A percentile compares a stretch with the other conserved stretches of the same genome.
Conservation (phyloP, 1,140 invertebrate species). For the Calephelis virginiensis region DNA sequence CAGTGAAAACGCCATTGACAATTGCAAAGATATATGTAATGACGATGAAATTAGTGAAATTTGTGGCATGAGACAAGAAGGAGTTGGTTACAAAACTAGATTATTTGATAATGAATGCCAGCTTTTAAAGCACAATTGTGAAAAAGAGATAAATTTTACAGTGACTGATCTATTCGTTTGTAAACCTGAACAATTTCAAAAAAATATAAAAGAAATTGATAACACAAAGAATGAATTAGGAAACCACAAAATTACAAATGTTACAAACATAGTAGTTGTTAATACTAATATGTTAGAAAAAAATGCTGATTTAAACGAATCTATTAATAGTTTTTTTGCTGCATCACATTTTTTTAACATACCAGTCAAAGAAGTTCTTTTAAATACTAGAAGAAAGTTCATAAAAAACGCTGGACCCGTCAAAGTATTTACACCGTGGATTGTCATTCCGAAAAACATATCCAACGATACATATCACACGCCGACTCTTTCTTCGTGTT, state of each 20-base stretch:
- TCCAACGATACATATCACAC: slow-evolving; percentile 43
- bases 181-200: slow-evolving; percentile 23
- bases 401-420: slow-evolving; percentile 46
- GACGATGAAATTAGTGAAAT: slow-evolving; percentile 25
- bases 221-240: neutral
- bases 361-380: slow-evolving; percentile 44
- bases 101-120: slow-evolving; percentile 49
- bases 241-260: slow-evolving; percentile 20
- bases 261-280: slow-evolving; percentile 46
- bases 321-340: slow-evolving; percentile 56
- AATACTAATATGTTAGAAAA: slow-evolving; percentile 39
- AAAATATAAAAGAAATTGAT: slow-evolving; percentile 19
- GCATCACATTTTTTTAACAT: slow-evolving; percentile 54
- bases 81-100: slow-evolving; percentile 45
- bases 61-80: slow-evolving; percentile 49
- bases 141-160: slow-evolving; percentile 34
- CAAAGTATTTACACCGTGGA: slow-evolving; percentile 51
- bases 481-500: slow-evolving; percentile 56
- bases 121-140: slow-evolving; percentile 44
- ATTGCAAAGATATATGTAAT: slow-evolving; percentile 22
- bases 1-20: slow-evolving; percentile 5
- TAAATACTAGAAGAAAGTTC: slow-evolving; percentile 40
- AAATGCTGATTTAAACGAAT: slow-evolving; percentile 47
- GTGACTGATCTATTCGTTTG: slow-evolving; percentile 50
- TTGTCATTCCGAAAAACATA: slow-evolving; percentile 44